Percentiles rank a stretch among this genome's conserved stretches.
phyloP scores from a whole-genome alignment of 1,140 invertebrate genomes.

The Aphis craccivora region DNA sequence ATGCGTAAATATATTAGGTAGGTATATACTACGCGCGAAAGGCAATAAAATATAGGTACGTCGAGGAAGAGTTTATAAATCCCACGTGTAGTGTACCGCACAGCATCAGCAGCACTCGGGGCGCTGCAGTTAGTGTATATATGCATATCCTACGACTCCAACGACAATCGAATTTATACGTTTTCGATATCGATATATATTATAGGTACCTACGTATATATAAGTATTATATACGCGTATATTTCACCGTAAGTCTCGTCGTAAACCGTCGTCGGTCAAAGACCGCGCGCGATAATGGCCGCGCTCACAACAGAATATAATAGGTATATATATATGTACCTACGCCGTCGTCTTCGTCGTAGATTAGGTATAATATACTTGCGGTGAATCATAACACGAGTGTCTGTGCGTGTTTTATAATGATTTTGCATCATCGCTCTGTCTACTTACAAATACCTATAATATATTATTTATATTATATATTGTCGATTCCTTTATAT shows the following conservation, averaged over 20 bases:
- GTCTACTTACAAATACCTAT: background rate
- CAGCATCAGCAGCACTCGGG: conserved; percentile 10
- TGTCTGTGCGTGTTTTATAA: background rate
- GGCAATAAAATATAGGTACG: conserved; percentile 15
- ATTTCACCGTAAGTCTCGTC: conserved; percentile 12
- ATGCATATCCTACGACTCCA: conserved; percentile 3
- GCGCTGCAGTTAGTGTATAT: background rate
- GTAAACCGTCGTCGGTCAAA: conserved; percentile 30
- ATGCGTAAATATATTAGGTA: background rate
- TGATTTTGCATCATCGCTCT: background rate
- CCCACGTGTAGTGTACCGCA: background rate
- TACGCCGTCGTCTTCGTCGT: background rate
- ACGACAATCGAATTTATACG: conserved; percentile 43
- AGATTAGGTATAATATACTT: conserved; percentile 5
- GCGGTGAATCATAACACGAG: background rate
- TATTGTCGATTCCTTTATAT: background rate
- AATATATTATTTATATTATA: too few relatives aligned
- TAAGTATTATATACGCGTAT: background rate
- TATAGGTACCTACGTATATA: background rate
- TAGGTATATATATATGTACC: background rate
- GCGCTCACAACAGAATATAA: background rate
- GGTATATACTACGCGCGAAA: background rate
- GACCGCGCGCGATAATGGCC: conserved; percentile 16
- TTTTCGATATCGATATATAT: conserved; percentile 22
- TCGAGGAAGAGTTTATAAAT: conserved; percentile 17